A percentile compares a stretch with the other conserved stretches of the same genome.
Conservation (phyloP, 2,797 vertebrate species). For the Helostoma temminkii region DNA sequence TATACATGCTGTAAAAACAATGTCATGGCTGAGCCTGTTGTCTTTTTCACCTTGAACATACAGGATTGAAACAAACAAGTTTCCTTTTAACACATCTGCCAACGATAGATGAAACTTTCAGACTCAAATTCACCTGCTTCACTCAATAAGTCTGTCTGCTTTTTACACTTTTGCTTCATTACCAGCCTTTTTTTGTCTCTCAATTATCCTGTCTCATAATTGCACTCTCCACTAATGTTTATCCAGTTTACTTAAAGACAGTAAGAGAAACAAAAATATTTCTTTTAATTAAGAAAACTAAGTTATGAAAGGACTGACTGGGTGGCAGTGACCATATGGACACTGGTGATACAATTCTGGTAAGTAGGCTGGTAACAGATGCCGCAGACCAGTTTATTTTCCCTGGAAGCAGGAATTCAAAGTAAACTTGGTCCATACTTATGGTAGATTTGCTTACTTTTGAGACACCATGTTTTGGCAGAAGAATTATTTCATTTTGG, state of each 20-base stretch:
- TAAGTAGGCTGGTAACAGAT: conserved; percentile 76
- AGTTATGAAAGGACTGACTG: conserved; percentile 61
- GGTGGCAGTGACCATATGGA: conserved; percentile 80
- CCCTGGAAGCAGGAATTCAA: conserved; percentile 53
- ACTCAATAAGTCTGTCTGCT: conserved; percentile 69
- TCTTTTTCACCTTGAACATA: conserved; percentile 37
- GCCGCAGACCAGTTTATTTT: conserved; percentile 74
- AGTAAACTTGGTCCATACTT: conserved; percentile 67
- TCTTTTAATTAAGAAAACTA: conserved; percentile 74
- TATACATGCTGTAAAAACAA: conserved; percentile 23
- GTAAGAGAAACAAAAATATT: conserved; percentile 67
- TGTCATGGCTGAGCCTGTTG: conserved; percentile 9
- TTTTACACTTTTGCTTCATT: conserved; percentile 70
- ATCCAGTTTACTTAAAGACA: conserved; percentile 66
- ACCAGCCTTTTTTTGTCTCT: conserved; percentile 49
- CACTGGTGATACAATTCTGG: conserved; percentile 65
- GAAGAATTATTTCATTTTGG: conserved; percentile 49
- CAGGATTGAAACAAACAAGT: conserved; percentile 50
- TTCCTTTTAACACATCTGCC: conserved; percentile 58
- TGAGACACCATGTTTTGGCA: conserved; percentile 53
- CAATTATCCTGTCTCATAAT: conserved; percentile 44
- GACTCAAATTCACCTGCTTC: conserved; percentile 70
- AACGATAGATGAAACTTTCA: conserved; percentile 68
- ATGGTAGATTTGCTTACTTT: conserved; percentile 63
- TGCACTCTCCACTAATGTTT: conserved; percentile 45